A percentile compares a stretch with the other conserved stretches of the same genome.
Evolutionary conservation across 1,140 invertebrate genomes (phyloP).

Genomic region (Aleiodes sp.): DNA sequence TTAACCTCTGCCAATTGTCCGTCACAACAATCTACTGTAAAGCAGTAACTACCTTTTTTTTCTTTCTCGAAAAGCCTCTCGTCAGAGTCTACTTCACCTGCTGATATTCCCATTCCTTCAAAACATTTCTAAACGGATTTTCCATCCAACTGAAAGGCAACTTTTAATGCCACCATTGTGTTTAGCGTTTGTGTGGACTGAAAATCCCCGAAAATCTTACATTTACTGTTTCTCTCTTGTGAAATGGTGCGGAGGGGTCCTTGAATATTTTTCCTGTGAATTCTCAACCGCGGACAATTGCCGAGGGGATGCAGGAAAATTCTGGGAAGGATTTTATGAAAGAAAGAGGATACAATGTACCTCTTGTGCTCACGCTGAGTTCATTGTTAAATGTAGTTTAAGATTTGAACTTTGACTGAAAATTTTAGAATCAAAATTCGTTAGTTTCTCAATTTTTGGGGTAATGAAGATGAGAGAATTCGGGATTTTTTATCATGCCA

Average conservation of each 20-base stretch:
- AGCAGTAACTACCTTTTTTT: not conserved
- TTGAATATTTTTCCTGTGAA: too few relatives aligned
- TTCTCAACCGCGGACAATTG: too few relatives aligned
- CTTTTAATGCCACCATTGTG: conserved; percentile 7
- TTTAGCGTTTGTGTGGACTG: not conserved
- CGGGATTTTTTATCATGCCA: too few relatives aligned
- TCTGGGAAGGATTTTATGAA: conserved; percentile 11
- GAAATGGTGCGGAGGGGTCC: too few relatives aligned
- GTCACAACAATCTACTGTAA: not conserved
- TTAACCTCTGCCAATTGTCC: conserved; percentile 9
- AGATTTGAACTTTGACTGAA: too few relatives aligned
- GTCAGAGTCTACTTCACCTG: conserved; percentile 7
- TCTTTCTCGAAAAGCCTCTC: not conserved
- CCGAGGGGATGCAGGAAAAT: not conserved
- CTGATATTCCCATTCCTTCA: not conserved
- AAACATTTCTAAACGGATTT: not conserved
- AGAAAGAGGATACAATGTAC: too few relatives aligned
- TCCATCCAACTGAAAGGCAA: not conserved
- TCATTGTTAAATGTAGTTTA: too few relatives aligned
- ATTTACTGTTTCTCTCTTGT: not conserved
- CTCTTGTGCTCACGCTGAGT: too few relatives aligned
- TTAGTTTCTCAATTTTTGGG: too few relatives aligned
- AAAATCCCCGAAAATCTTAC: not conserved
- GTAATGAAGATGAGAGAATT: too few relatives aligned
- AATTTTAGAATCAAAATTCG: too few relatives aligned